A percentile compares a stretch with the other conserved stretches of the same genome.
phyloP scores from a whole-genome alignment of 1,140 invertebrate genomes.

The Atta texana region DNA sequence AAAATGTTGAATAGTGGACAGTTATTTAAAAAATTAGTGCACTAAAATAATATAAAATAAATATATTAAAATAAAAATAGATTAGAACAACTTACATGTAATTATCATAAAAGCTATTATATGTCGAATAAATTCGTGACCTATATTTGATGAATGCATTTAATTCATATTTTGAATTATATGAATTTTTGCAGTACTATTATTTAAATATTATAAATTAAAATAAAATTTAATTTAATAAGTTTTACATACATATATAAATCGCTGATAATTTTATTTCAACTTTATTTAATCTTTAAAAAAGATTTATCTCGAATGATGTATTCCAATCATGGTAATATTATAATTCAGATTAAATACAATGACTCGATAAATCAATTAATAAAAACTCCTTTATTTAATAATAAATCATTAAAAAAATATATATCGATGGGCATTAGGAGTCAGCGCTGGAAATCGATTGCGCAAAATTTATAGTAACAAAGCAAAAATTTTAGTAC shows the following conservation, averaged over 20 bases:
- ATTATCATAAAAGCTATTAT: too few relatives aligned
- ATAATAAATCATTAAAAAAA: too few relatives aligned
- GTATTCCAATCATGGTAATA: background rate
- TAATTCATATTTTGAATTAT: background rate
- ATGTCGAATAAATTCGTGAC: background rate
- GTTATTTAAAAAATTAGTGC: background rate
- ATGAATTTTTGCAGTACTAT: background rate
- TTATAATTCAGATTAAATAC: too few relatives aligned
- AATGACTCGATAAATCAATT: too few relatives aligned
- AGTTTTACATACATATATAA: too few relatives aligned
- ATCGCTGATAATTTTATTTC: too few relatives aligned
- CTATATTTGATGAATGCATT: background rate
- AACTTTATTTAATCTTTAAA: background rate
- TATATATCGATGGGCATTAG: too few relatives aligned
- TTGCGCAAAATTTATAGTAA: too few relatives aligned
- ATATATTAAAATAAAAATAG: background rate
- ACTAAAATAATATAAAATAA: background rate
- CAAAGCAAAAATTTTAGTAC: too few relatives aligned
- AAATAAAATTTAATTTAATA: background rate
- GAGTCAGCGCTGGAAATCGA: too few relatives aligned
- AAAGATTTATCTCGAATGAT: conserved; percentile 3
- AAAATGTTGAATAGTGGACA: background rate
- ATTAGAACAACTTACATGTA: background rate
- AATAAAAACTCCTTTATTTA: too few relatives aligned
- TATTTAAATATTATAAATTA: background rate